Base-by-base conservation (phyloP, 2,113 vertebrate species). In the Cricetomys ansorgei region DNA sequence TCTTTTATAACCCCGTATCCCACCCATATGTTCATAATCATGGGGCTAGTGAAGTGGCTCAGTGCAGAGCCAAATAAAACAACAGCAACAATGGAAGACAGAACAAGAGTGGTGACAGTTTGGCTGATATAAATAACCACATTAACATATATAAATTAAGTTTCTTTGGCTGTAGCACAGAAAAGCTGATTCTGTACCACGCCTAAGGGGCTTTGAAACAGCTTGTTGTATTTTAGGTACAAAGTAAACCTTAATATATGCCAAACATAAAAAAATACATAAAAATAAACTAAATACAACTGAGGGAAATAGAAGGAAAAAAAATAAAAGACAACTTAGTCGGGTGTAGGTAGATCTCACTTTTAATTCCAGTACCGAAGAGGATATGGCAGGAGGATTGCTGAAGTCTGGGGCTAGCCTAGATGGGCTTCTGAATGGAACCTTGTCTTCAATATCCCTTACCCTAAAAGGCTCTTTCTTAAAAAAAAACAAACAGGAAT, bases 171-270 rank as follows among this genome's bases (percentile, higher is more conserved):
- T 75, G 21, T 34, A 84, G 43, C 34, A 80, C 31, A 94, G 55
- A 89, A 91, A 84, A 65, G 0, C 45, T 79, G 43, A 57, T 92
- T 62, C 16, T 89, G 89, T 73, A 15, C 2, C 21, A 53, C 29
- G 57, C 2, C 69, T n/a, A 10, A 85, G 19, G 45, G 70, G 23
- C 17, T 88, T 87, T 83, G 83, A 65, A 93, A 92, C 43, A 93
- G 16, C 21, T 48, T 29, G 4, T 69, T 57, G 57, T 94, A 59
- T 85, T 92, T 92, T 91, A 69, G 12, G 27, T 16, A 77, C 12
- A 89, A 62, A 90, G 21, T 40, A 95, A 94, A 75, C 23, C 16
- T 87, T 84, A 80, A 85, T 57, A 88, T 37, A 88, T 89, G 91
- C 29, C 19, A 96, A 96, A 80, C 21, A 86, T 37, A 31, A 87